These are phyloP conservation scores for Cinara cedri DNA, from an alignment of 2,888 invertebrate species.

Conservation along the genomic window DNA sequence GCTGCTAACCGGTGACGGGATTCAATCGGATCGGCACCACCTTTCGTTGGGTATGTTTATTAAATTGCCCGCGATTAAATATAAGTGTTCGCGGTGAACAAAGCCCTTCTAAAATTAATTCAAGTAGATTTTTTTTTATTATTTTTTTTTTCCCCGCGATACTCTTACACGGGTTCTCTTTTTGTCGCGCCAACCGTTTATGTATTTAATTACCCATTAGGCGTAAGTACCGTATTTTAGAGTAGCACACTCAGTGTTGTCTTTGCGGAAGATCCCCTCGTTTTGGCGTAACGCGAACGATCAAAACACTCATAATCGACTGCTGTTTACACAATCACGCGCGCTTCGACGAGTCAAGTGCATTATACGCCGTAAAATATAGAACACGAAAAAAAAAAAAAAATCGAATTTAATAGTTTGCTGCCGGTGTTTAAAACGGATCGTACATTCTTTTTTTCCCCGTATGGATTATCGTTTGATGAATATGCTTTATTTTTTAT, in stretches of 20 bases:
- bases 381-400: not conserved
- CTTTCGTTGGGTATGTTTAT: no score
- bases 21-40: no score
- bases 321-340: slow-evolving; percentile 45
- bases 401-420: slow-evolving; percentile 16
- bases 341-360: slow-evolving; percentile 20
- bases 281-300: slow-evolving; percentile 38
- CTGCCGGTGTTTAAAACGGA: not conserved
- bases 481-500: not conserved
- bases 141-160: slow-evolving; percentile 5
- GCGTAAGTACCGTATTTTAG: slow-evolving; percentile 46
- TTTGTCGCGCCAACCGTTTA: slow-evolving; percentile 41
- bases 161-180: slow-evolving; percentile 1
- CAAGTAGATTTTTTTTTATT: slow-evolving; percentile 30
- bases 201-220: slow-evolving; percentile 56
- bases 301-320: slow-evolving; percentile 55
- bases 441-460: not conserved
- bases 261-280: slow-evolving; percentile 30
- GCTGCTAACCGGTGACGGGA: no score
- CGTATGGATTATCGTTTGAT: no score
- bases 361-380: not conserved
- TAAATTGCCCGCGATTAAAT: not conserved
- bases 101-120: slow-evolving; percentile 32
- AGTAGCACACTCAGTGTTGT: slow-evolving; percentile 53
- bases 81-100: slow-evolving; percentile 19